Base-by-base conservation (phyloP, 2,797 vertebrate genomes). In the Cossypha niveicapilla region DNA sequence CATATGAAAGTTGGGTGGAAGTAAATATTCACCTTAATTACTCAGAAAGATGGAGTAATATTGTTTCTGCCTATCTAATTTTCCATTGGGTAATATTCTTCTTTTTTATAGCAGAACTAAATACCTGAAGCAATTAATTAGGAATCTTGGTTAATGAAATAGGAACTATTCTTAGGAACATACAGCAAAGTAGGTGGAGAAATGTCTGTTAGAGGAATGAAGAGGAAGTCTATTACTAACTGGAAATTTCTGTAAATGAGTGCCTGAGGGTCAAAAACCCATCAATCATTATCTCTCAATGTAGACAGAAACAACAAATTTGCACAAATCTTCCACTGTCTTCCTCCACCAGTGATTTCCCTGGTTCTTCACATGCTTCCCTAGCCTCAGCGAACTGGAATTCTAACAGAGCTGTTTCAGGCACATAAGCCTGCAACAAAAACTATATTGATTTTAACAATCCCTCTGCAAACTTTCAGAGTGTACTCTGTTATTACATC, bases 11-110 rank as follows among this genome's bases (percentile, higher is more conserved):
- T 62, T 77, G 41, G 27, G 75, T 61, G 53, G 50, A 90, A 80
- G 32, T 54, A 90, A 89, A 86, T 74, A 87, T 74, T 93, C 87
- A 85, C 66, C 28, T 75, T 90, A 86, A 90, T 93, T 91, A 88
- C 71, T 58, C 79, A 93, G 83, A 90, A 88, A 84, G 67, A 92
- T 34, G 22, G 10, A 86, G 56, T 19, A 89, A 94, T 86, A 77
- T 70, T 92, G 34, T 71, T 94, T 82, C 72, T 92, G 78, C 58
- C 28, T 71, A 57, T 87, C 57, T 84, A 66, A 72, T 92, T 89
- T 94, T 91, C 66, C 62, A 48, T 30, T 91, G 39, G 28, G 19
- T 66, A 82, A 92, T 65, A 24, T 58, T 80, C 18, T 56, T 67
- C 30, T 39, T 42, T 74, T 86, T 92, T 79, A 81, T 30, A 53